These are phyloP conservation scores for Lordiphosa mommai DNA, from an alignment of 1,140 invertebrate species.

Conservation along the genomic window DNA sequence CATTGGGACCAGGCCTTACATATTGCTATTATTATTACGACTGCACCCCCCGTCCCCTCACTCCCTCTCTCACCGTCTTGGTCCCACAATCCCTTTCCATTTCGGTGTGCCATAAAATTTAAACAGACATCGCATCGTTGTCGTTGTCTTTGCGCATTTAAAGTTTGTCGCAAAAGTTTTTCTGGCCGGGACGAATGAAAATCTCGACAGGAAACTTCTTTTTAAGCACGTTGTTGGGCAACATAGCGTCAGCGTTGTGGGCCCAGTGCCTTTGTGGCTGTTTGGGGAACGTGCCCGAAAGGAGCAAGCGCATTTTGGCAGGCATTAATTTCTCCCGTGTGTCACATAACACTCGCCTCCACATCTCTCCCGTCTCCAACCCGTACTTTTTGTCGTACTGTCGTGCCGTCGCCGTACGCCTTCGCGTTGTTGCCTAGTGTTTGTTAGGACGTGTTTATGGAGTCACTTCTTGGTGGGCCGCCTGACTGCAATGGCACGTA, in stretches of 20 bases:
- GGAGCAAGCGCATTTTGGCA: slow-evolving; percentile 56
- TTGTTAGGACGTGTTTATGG: slow-evolving; percentile 51
- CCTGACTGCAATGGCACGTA: slow-evolving; percentile 50
- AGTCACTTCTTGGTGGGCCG: slow-evolving; percentile 41
- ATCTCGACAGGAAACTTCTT: slow-evolving; percentile 27
- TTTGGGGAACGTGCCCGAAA: slow-evolving; percentile 60
- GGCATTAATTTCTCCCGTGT: slow-evolving; percentile 72
- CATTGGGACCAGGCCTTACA: slow-evolving; percentile 19
- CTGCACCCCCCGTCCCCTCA: neutral
- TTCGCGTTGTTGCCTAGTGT: neutral
- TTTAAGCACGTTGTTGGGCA: slow-evolving; percentile 29
- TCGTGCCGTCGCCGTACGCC: neutral
- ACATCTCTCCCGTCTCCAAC: neutral
- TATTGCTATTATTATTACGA: slow-evolving; percentile 27
- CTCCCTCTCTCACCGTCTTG: neutral
- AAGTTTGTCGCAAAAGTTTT: neutral
- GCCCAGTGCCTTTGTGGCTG: slow-evolving; percentile 18
- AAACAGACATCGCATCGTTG: slow-evolving; percentile 4
- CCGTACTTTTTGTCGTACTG: neutral
- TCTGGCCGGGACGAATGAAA: slow-evolving; percentile 8
- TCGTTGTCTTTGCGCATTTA: slow-evolving; percentile 4
- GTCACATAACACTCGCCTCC: slow-evolving; percentile 46
- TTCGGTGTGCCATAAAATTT: slow-evolving; percentile 4
- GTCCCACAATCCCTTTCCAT: neutral
- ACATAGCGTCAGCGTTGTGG: slow-evolving; percentile 5